A percentile compares a stretch with the other conserved stretches of the same genome.
These are phyloP conservation scores for Poecilia picta DNA, from an alignment of 2,797 vertebrate genomes.

Conservation along the genomic window DNA sequence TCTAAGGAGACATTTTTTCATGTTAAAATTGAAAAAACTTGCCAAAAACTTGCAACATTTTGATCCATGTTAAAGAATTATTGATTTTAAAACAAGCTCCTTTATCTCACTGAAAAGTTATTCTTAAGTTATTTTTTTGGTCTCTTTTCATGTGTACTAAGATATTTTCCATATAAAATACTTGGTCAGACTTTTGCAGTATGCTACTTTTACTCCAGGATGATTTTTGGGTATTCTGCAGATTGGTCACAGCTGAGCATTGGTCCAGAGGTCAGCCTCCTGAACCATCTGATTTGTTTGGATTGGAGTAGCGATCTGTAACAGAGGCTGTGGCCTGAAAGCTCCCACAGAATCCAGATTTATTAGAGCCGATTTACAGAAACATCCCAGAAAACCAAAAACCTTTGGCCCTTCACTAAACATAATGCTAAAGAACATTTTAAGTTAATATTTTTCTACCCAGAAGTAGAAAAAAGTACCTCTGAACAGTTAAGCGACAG, in stretches of 20 bases:
- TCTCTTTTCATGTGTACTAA: too few relatives aligned
- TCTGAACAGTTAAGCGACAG: conserved; percentile 3
- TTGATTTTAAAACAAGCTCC: too few relatives aligned
- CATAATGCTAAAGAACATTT: background rate
- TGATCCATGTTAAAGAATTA: too few relatives aligned
- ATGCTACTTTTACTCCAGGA: background rate
- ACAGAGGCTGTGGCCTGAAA: background rate
- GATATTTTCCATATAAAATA: too few relatives aligned
- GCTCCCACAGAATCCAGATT: background rate
- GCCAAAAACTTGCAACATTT: too few relatives aligned
- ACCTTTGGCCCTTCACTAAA: background rate
- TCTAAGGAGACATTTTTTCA: too few relatives aligned
- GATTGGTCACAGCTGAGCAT: background rate
- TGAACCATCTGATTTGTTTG: background rate
- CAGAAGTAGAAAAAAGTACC: background rate
- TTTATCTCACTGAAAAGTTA: too few relatives aligned
- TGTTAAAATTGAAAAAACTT: too few relatives aligned
- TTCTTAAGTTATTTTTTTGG: too few relatives aligned
- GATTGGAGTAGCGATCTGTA: background rate
- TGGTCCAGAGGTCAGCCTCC: background rate
- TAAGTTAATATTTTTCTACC: background rate
- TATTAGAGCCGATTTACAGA: background rate
- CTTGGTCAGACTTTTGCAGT: background rate
- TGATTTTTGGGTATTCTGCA: background rate
- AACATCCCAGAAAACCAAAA: background rate